Conservation (phyloP, 1,140 invertebrate species). For the Macrobrachium rosenbergii region DNA sequence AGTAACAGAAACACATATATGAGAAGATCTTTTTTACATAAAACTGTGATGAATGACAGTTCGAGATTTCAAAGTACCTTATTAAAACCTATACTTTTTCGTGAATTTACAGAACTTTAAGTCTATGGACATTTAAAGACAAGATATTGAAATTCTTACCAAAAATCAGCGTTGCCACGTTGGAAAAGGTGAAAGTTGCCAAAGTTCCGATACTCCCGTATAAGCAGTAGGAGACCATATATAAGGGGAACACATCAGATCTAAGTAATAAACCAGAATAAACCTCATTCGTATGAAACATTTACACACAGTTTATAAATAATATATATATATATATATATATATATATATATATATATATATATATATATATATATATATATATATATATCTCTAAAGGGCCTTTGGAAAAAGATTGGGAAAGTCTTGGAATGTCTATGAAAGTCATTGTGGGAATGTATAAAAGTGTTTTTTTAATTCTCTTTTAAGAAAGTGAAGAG, state of each 20-base stretch:
- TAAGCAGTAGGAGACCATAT: conserved; percentile 35
- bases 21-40: background rate
- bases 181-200: conserved; percentile 19
- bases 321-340: background rate
- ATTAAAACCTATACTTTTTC: too few relatives aligned
- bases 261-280: background rate
- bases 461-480: too few relatives aligned
- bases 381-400: too few relatives aligned
- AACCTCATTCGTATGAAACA: background rate
- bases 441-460: too few relatives aligned
- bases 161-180: conserved; percentile 16
- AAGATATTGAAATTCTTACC: conserved; percentile 1
- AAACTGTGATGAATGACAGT: background rate
- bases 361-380: too few relatives aligned
- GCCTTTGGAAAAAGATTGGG: too few relatives aligned
- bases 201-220: conserved; percentile 33
- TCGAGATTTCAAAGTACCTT: too few relatives aligned
- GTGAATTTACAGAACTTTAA: background rate
- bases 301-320: background rate
- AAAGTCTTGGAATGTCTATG: too few relatives aligned
- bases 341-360: background rate
- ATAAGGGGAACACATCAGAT: conserved; percentile 33
- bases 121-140: background rate
- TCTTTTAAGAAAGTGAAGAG: too few relatives aligned
- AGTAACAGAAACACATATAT: too few relatives aligned